A percentile compares a stretch with the other conserved stretches of the same genome.
phyloP scores from a whole-genome alignment of 2,113 vertebrate genomes.

The Naja naja region DNA sequence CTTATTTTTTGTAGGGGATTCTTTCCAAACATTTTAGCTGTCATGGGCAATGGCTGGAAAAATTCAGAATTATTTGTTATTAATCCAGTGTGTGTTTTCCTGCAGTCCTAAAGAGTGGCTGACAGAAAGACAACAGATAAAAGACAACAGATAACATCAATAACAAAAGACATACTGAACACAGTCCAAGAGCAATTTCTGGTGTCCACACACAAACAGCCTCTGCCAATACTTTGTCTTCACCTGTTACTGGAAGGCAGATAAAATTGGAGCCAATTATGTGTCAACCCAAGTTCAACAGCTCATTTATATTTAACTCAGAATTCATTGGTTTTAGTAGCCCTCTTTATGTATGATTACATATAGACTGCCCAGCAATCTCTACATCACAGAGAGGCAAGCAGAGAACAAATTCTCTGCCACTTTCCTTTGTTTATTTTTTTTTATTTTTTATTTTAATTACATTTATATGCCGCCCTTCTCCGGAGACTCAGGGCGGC shows the following conservation, averaged over 20 bases:
- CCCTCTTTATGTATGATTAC: background rate
- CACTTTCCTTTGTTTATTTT: background rate
- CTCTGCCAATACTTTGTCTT: background rate
- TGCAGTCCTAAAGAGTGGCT: background rate
- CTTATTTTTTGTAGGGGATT: background rate
- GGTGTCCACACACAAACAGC: background rate
- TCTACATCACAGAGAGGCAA: background rate
- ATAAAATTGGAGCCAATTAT: background rate
- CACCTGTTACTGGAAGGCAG: background rate
- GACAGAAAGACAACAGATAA: background rate
- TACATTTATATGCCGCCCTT: too few relatives aligned
- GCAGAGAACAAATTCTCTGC: background rate
- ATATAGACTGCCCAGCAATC: background rate
- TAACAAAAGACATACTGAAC: background rate
- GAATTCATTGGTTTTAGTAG: background rate
- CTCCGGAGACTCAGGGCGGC: too few relatives aligned
- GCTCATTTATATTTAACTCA: background rate
- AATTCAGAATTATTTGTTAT: background rate
- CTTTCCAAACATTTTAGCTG: rapidly evolving
- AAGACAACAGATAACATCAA: background rate
- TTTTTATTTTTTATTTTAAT: too few relatives aligned
- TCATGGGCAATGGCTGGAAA: background rate
- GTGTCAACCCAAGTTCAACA: background rate
- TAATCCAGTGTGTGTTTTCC: background rate
- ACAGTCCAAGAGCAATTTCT: background rate